These are phyloP conservation scores for Choreutis nemorana DNA, from an alignment of 2,888 invertebrate species.

Conservation along the genomic window DNA sequence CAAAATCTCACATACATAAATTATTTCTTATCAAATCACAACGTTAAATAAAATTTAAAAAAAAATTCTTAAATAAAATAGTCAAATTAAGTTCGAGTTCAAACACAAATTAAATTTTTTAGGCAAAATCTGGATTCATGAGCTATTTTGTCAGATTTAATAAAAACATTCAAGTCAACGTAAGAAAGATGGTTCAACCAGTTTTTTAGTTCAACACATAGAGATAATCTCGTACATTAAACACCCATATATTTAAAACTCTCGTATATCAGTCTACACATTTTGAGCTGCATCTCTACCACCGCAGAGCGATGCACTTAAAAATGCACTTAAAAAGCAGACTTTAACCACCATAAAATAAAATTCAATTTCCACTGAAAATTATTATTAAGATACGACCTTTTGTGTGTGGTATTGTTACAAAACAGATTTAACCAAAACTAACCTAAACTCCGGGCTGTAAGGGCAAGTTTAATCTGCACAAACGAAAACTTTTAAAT, in stretches of 20 bases:
- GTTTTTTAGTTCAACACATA: too few species aligned
- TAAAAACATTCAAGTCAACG: too few species aligned
- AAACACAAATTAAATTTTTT: too few species aligned
- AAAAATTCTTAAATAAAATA: too few species aligned
- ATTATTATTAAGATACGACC: constrained; percentile 10
- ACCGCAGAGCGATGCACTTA: constrained; percentile 47
- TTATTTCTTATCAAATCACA: too few species aligned
- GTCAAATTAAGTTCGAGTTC: too few species aligned
- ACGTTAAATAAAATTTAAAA: too few species aligned
- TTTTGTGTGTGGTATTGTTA: constrained; percentile 16
- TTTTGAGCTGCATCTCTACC: constrained; percentile 52
- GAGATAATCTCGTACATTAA: constrained; percentile 58
- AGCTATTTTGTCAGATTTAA: too few species aligned
- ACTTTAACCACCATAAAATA: constrained; percentile 9
- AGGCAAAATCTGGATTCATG: too few species aligned
- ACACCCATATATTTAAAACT: constrained; percentile 61
- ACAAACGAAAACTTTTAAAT: constrained; percentile 9
- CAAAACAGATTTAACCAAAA: constrained; percentile 21
- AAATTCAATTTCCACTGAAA: constrained; percentile 10
- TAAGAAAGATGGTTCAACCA: too few species aligned
- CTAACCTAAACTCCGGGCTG: constrained; percentile 27
- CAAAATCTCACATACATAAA: too few species aligned
- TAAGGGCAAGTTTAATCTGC: constrained; percentile 28
- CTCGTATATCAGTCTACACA: constrained; percentile 56
- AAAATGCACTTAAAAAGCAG: constrained; percentile 13